Conservation (phyloP, 2,888 invertebrate genomes). For the Volucella zonaria region DNA sequence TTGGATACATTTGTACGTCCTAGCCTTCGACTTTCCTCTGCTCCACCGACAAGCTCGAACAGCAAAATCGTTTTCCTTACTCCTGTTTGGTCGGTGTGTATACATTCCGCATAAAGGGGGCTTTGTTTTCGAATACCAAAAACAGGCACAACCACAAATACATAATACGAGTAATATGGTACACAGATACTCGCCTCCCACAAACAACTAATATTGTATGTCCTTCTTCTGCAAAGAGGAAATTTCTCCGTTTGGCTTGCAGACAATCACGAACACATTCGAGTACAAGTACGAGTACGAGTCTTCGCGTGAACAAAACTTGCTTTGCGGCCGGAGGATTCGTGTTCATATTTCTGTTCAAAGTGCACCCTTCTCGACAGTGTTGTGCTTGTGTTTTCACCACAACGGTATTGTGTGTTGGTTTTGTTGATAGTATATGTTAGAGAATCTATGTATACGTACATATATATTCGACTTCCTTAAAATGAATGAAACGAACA, state of each 20-base stretch:
- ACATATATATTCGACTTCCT: too few relatives aligned
- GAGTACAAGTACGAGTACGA: too few relatives aligned
- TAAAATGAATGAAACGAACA: slow-evolving; percentile 51
- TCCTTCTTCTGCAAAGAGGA: slow-evolving; percentile 50
- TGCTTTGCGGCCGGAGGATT: slow-evolving; percentile 17
- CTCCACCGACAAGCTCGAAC: slow-evolving; percentile 11
- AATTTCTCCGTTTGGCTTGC: slow-evolving; percentile 38
- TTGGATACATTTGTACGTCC: slow-evolving; percentile 47
- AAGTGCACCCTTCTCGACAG: background rate
- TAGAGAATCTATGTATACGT: too few relatives aligned
- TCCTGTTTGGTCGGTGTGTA: slow-evolving; percentile 19
- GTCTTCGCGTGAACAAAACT: background rate
- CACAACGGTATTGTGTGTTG: slow-evolving; percentile 27
- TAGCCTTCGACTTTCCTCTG: background rate
- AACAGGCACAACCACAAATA: slow-evolving; percentile 7
- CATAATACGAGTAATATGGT: background rate
- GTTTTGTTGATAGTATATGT: slow-evolving; percentile 3
- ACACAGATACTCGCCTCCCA: slow-evolving; percentile 1
- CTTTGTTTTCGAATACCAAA: slow-evolving; percentile 10
- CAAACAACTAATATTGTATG: background rate
- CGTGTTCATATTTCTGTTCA: slow-evolving; percentile 32
- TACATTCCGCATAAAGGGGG: slow-evolving; percentile 2
- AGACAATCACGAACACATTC: slow-evolving; percentile 29
- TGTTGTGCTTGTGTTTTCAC: slow-evolving; percentile 29
- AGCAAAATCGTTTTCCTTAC: slow-evolving; percentile 24